Conservation (phyloP, 2,888 invertebrate species). For the Pediacus dermestoides region DNA sequence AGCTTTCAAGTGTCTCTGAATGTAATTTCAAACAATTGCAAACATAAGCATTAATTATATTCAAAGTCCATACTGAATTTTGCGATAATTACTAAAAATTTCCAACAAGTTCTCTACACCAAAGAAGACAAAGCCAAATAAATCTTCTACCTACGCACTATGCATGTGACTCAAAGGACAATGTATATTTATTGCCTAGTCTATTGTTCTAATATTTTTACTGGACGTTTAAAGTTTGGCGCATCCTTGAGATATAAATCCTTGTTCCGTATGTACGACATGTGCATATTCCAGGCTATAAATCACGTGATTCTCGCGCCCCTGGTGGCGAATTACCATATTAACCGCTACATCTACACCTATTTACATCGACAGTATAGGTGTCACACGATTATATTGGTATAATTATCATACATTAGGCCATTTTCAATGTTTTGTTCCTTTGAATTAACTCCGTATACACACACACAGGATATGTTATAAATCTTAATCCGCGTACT, state of each 20-base stretch:
- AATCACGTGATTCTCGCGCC: conserved; percentile 36
- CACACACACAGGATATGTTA: conserved; percentile 14
- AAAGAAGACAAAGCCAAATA: conserved; percentile 26
- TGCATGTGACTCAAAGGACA: conserved; percentile 17
- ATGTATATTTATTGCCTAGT: conserved; percentile 27
- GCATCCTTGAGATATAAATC: conserved; percentile 33
- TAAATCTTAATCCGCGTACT: conserved; percentile 2
- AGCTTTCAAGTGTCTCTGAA: too few relatives aligned
- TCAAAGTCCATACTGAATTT: too few relatives aligned
- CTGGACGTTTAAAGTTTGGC: conserved; percentile 29
- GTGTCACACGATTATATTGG: conserved; percentile 35
- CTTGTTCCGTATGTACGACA: conserved; percentile 26
- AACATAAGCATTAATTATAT: too few relatives aligned
- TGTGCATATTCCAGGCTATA: conserved; percentile 33
- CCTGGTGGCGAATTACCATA: conserved; percentile 41
- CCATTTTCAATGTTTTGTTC: conserved; percentile 23
- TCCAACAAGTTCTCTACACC: too few relatives aligned
- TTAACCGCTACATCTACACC: conserved; percentile 41
- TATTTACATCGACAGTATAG: conserved; percentile 39
- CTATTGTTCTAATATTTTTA: conserved; percentile 36
- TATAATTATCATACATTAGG: conserved; percentile 37
- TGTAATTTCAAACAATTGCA: too few relatives aligned
- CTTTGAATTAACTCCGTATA: conserved; percentile 25
- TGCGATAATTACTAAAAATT: too few relatives aligned
- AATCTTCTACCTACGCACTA: conserved; percentile 28